Evolutionary conservation across 1,140 invertebrate species (phyloP), one percentile per base, ranked within the genome.

Genomic region (Neodiprion pinetum): DNA sequence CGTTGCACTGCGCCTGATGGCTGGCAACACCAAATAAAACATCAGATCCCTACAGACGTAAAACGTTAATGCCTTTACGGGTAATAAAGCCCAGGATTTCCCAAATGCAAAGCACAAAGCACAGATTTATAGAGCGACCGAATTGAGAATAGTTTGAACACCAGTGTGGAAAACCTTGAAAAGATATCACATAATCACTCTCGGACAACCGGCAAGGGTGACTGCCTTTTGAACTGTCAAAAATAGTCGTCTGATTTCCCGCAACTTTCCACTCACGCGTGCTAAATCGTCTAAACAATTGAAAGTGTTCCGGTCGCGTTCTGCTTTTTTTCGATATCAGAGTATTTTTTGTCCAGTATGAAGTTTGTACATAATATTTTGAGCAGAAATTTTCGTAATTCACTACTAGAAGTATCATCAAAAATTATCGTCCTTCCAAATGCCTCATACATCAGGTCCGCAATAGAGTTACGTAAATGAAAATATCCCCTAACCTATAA

Each of bases 371-470:
- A 82, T 70, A 80, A 80, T 68, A 72, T 84, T 66, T 49, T 84
- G 21, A 70, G 71, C 67, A 72, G 50, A 12, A 83, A 76, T 68
- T 49, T 81, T 23, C 80, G 73, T 67, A 82, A 80, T 68, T 82
- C 76, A 1, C 69, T 87, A 21, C 74, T 87, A 4, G 78, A 83
- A 48, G 70, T 79, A 11, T 73, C 84, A 1, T 81, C 80, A 72
- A 82, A 76, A 76, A 76, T 79, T 70, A 78, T 80, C 48, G 75
- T 65, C 72, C 73, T 80, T 17, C 79, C 83, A 74, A 75, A 79
- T 23, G 80, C 82, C 53, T 84, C 80, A 75, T 83, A 84, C 48
- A 82, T 87, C 68, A 87, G 85, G 86, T 87, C 66, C 68, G 21
- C 72, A 72, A 70, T 73, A 76, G 70, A 71, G 73, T 79, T 76